phyloP scores from a whole-genome alignment of 1,140 invertebrate genomes.

The Drosophila mojavensis region DNA sequence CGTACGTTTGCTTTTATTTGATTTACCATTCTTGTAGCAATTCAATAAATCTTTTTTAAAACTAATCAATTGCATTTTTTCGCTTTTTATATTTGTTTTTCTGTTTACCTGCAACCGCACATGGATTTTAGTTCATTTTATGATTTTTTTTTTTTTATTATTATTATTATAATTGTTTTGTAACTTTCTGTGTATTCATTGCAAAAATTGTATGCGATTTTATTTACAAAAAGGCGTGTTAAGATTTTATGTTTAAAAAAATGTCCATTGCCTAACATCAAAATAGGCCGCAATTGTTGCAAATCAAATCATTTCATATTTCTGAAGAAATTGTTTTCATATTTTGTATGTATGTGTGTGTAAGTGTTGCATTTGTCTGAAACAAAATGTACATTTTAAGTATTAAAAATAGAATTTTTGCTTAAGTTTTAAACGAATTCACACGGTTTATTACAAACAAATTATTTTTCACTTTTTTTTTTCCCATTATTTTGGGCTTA shows the following conservation, averaged over 20 bases:
- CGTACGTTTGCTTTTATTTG: slow-evolving; percentile 67
- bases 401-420: slow-evolving; percentile 48
- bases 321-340: slow-evolving; percentile 21
- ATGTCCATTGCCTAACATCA: slow-evolving; percentile 50
- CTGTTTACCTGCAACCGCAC: slow-evolving; percentile 49
- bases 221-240: slow-evolving; percentile 77
- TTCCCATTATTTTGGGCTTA: slow-evolving; percentile 34
- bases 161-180: slow-evolving; percentile 40
- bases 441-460: slow-evolving; percentile 48
- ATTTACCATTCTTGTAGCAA: slow-evolving; percentile 58
- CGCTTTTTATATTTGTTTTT: slow-evolving; percentile 8
- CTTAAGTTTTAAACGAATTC: slow-evolving; percentile 48
- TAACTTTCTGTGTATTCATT: slow-evolving; percentile 37
- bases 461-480: slow-evolving; percentile 20
- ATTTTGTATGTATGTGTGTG: slow-evolving; percentile 8
- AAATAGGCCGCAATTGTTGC: slow-evolving; percentile 12
- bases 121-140: slow-evolving; percentile 73
- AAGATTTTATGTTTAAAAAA: slow-evolving; percentile 21
- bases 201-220: slow-evolving; percentile 57
- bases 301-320: slow-evolving; percentile 12
- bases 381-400: slow-evolving; percentile 38
- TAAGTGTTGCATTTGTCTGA: slow-evolving; percentile 43
- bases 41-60: slow-evolving; percentile 70
- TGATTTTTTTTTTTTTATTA: slow-evolving; percentile 56
- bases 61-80: slow-evolving; percentile 71